Conservation (phyloP, 1,140 invertebrate species). For the Phymastichus coffea region DNA sequence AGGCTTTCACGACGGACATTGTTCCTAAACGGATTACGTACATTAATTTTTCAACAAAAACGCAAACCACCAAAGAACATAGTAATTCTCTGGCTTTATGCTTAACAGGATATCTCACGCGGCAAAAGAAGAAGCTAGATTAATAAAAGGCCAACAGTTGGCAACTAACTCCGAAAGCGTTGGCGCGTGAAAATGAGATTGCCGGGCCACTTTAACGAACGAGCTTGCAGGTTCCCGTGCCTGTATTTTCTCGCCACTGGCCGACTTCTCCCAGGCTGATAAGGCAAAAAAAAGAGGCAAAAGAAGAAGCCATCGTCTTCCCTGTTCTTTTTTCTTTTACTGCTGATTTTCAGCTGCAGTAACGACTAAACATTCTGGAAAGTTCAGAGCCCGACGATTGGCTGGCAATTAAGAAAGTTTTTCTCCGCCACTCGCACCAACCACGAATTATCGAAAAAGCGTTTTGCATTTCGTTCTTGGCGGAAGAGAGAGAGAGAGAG, state of each 20-base stretch:
- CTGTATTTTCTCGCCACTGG: background rate
- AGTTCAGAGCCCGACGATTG: background rate
- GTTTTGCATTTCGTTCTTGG: background rate
- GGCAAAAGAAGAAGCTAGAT: background rate
- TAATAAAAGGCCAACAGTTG: background rate
- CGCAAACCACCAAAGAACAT: no score
- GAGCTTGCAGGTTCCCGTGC: background rate
- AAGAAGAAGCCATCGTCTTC: no score
- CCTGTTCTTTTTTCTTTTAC: background rate
- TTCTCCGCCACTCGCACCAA: background rate
- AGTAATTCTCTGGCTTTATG: no score
- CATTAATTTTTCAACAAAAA: no score
- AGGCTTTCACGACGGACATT: no score
- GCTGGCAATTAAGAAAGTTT: slow-evolving; percentile 1
- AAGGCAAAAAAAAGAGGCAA: background rate
- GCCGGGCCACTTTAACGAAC: background rate
- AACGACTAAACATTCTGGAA: no score
- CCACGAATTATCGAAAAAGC: background rate
- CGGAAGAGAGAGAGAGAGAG: background rate
- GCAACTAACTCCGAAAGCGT: background rate
- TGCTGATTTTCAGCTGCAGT: background rate
- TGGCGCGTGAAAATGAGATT: slow-evolving; percentile 6
- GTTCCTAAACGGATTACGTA: no score
- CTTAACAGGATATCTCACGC: no score
- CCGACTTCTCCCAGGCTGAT: background rate